phyloP scores from a whole-genome alignment of 2,888 invertebrate genomes.

The Dryadula phaetusa region DNA sequence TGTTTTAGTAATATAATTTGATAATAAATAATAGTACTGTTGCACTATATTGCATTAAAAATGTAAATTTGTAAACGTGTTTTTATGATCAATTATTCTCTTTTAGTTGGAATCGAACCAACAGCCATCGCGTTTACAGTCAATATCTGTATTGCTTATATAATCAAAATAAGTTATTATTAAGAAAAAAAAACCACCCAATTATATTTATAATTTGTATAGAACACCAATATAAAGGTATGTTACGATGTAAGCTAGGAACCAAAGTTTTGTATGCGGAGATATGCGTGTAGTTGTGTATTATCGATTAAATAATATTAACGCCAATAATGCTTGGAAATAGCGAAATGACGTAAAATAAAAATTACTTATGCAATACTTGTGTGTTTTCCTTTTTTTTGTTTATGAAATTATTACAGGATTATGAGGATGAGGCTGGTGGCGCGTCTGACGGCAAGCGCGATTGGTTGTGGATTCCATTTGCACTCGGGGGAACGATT shows the following conservation, averaged over 20 bases:
- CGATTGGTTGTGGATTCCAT: no score
- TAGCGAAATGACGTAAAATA: conserved; percentile 76
- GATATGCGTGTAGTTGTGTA: conserved; percentile 65
- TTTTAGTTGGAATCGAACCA: no score
- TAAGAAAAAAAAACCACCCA: background rate
- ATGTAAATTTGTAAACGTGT: no score
- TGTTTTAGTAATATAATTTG: no score
- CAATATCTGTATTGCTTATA: no score
- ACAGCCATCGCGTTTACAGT: no score
- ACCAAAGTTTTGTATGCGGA: conserved; percentile 81
- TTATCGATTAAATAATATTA: conserved; percentile 58
- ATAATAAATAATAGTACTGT: no score
- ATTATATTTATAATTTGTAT: conserved; percentile 16
- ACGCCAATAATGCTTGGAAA: conserved; percentile 73
- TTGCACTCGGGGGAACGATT: no score
- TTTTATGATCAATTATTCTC: background rate
- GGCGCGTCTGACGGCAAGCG: no score
- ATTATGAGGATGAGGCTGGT: no score
- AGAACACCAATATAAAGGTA: conserved; percentile 23
- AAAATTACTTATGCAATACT: conserved; percentile 69
- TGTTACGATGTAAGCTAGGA: conserved; percentile 68
- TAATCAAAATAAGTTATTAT: conserved; percentile 17
- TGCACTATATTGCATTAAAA: no score
- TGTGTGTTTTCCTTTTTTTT: conserved; percentile 48
- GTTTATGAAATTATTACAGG: no score